Evolutionary conservation across 1,140 invertebrate species (phyloP).

Genomic region (Paracyclopina nana): DNA sequence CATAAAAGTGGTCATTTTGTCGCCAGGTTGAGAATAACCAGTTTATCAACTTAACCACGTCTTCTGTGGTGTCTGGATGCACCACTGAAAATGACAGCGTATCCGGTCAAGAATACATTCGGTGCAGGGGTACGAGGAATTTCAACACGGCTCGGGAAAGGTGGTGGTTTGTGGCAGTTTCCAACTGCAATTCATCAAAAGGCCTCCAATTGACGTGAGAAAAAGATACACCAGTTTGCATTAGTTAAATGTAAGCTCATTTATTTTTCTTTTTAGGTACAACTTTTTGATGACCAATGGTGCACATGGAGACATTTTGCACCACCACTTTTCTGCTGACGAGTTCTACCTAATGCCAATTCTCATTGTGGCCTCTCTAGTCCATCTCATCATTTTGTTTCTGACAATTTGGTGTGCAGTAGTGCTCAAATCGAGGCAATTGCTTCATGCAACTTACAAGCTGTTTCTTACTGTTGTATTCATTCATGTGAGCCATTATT

Average conservation of each 20-base stretch:
- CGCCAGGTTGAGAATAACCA: conserved; percentile 46
- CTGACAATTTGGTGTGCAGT: conserved; percentile 28
- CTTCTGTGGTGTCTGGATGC: conserved; percentile 30
- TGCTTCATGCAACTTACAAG: conserved; percentile 71
- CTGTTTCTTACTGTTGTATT: conserved; percentile 50
- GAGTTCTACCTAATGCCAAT: conserved; percentile 43
- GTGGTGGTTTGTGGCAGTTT: conserved; percentile 56
- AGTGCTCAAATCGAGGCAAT: conserved; percentile 46
- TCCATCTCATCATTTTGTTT: conserved; percentile 1
- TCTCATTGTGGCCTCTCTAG: conserved; percentile 1
- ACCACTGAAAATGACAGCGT: conserved; percentile 20
- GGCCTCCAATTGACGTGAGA: conserved; percentile 21
- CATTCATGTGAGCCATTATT: conserved; percentile 23
- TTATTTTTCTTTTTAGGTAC: conserved; percentile 34
- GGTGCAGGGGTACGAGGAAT: conserved; percentile 36
- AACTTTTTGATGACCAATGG: conserved; percentile 60
- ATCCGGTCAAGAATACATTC: conserved; percentile 23
- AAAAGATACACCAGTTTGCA: too few species aligned
- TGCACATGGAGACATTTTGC: conserved; percentile 47
- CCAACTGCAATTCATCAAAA: conserved; percentile 43
- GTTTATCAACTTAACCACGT: conserved; percentile 45
- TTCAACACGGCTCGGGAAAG: conserved; percentile 44
- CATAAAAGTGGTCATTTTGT: conserved; percentile 25
- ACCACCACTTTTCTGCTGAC: conserved; percentile 71
- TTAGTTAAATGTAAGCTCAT: too few species aligned